A percentile compares a stretch with the other conserved stretches of the same genome.
Evolutionary conservation across 2,797 vertebrate genomes (phyloP).

Genomic region (Sebastes iracundus): DNA sequence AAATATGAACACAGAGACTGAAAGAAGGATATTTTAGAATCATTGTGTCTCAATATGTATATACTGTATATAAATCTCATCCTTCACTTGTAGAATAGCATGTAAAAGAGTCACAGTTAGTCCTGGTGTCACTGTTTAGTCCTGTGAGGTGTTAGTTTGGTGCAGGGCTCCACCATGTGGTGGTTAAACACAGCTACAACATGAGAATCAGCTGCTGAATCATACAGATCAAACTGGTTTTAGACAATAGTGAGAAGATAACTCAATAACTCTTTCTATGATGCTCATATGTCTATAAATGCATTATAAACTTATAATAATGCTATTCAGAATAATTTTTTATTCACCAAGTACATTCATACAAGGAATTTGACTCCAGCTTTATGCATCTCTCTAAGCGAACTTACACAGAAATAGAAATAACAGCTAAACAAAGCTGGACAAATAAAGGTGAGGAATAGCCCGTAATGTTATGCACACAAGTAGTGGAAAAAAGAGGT

Average conservation of each 20-base stretch:
- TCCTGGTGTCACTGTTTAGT: not conserved
- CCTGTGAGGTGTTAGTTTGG: constrained; percentile 29
- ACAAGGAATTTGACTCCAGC: too few species aligned
- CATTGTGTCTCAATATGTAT: not conserved
- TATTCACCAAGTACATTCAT: too few species aligned
- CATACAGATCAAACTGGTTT: not conserved
- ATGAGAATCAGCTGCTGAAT: not conserved
- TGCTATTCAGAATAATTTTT: too few species aligned
- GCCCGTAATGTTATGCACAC: too few species aligned
- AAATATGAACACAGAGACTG: not conserved
- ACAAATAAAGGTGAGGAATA: too few species aligned
- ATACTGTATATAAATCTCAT: not conserved
- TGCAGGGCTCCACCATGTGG: constrained; percentile 78
- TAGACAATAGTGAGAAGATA: not conserved
- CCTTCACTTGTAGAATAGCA: not conserved
- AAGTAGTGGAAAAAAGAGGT: too few species aligned
- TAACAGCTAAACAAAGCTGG: too few species aligned
- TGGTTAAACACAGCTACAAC: not conserved
- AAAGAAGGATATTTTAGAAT: not conserved
- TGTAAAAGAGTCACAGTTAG: not conserved
- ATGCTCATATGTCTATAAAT: not conserved
- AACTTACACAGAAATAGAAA: too few species aligned
- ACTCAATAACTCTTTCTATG: not conserved
- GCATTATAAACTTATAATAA: not conserved
- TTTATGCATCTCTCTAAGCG: too few species aligned